Percentiles rank a stretch among this genome's conserved stretches.
Evolutionary conservation across 2,888 invertebrate species (phyloP).

Genomic region (Eristalinus aeneus): DNA sequence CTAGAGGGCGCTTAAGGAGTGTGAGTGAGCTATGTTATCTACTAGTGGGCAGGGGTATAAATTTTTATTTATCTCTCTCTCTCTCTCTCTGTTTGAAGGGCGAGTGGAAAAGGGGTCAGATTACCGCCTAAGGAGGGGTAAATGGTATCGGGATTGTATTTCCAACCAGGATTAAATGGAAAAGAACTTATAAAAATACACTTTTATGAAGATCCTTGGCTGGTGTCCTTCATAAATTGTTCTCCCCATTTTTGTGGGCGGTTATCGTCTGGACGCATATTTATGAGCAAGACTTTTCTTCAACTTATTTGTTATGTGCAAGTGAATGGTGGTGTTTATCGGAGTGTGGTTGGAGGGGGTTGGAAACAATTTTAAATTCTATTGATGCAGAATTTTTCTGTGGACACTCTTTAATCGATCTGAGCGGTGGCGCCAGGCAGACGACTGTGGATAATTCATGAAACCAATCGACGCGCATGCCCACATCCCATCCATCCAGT

Average conservation of each 20-base stretch:
- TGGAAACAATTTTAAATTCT: no score
- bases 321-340: not conserved
- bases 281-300: not conserved
- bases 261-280: not conserved
- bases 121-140: slow-evolving; percentile 15
- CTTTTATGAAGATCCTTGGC: not conserved
- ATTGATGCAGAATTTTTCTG: no score
- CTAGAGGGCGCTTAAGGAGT: not conserved
- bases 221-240: not conserved
- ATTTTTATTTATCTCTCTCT: slow-evolving; percentile 45
- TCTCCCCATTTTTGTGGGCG: not conserved
- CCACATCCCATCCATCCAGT: not conserved
- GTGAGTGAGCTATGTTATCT: slow-evolving; percentile 25
- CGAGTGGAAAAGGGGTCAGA: slow-evolving; percentile 40
- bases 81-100: not conserved
- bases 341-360: not conserved
- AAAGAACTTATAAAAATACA: not conserved
- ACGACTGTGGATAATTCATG: no score
- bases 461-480: no score
- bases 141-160: not conserved
- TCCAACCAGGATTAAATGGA: slow-evolving; percentile 2
- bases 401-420: no score
- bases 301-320: not conserved
- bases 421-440: no score
- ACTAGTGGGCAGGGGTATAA: slow-evolving; percentile 22